Evolutionary conservation across 1,140 invertebrate genomes (phyloP), one percentile per base, ranked within the genome.

Genomic region (Brachionus manjavacas): DNA sequence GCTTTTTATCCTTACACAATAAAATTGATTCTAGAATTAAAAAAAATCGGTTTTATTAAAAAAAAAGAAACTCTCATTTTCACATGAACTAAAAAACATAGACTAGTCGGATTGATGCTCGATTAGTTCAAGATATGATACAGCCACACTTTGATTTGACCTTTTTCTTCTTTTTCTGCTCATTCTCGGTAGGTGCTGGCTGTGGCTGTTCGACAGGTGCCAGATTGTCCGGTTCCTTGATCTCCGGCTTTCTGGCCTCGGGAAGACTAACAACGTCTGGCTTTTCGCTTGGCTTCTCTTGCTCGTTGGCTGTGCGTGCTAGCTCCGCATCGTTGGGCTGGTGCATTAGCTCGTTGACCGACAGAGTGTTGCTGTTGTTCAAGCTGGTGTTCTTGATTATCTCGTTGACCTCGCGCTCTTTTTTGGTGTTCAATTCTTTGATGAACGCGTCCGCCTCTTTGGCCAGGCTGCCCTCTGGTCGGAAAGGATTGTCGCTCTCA

Each of bases 401-500:
- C 3, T 76, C 72, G 31, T 14, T 76, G 20, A 76, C 41, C 25
- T 76, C 72, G 11, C 23, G 16, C 20, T 76, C 72, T 76, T 46
- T 49, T 49, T 76, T 76, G 12, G 25, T 76, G 20, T 64, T 81
- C 20, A 81, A 12, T 20, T 81, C 79, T 60, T 81, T 60, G 35
- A 81, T 39, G 25, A 64, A 81, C 11, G 64, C 35, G 2, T 81
- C 79, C 0, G 79, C 79, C 35, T 81, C 79, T 81, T 68, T 60
- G 16, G 79, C 79, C 31, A 81, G 39, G 7, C 16, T 43, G 16
- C 79, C 79, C 39, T 81, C 79, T 11, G 79, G 79, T 68, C 79
- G 31, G 25, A 81, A 81, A 6, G 79, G 79, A 20, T 81, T 81
- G 20, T 81, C 79, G 12, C 4, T 64, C 31, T 81, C 79, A 68